A percentile compares a stretch with the other conserved stretches of the same genome.
These are phyloP conservation scores for Karalla daura DNA, from an alignment of 2,797 vertebrate genomes.

Conservation along the genomic window DNA sequence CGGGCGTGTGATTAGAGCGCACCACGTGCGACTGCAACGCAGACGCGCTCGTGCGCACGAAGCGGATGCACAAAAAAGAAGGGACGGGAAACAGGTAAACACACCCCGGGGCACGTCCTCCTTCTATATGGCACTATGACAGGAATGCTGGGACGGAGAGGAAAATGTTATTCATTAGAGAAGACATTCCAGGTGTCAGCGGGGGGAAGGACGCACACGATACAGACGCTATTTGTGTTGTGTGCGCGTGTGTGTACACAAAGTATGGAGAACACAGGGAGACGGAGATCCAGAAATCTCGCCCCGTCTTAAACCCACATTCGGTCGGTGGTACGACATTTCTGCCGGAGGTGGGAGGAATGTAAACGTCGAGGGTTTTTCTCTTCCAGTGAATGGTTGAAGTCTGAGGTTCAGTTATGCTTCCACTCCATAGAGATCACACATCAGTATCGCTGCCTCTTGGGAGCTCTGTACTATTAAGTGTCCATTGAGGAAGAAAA, in stretches of 20 bases:
- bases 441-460: too few species aligned
- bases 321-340: not conserved
- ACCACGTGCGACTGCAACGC: constrained; percentile 27
- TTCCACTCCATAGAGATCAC: too few species aligned
- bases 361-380: not conserved
- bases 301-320: not conserved
- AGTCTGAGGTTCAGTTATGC: not conserved
- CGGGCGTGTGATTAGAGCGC: constrained; percentile 60
- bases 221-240: constrained; percentile 10
- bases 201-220: constrained; percentile 7
- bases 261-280: not conserved
- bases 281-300: not conserved
- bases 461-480: too few species aligned
- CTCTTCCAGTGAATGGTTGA: not conserved
- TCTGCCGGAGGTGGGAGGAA: not conserved
- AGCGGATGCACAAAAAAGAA: constrained; percentile 10
- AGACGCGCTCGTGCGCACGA: constrained; percentile 12
- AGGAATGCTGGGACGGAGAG: constrained; percentile 59
- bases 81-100: constrained; percentile 33
- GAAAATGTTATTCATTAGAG: constrained; percentile 73
- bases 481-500: too few species aligned
- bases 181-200: constrained; percentile 76
- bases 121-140: constrained; percentile 13
- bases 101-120: constrained; percentile 29
- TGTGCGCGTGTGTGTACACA: not conserved